Base-by-base conservation (phyloP, 2,113 vertebrate genomes). In the Zosterops hypoxanthus region DNA sequence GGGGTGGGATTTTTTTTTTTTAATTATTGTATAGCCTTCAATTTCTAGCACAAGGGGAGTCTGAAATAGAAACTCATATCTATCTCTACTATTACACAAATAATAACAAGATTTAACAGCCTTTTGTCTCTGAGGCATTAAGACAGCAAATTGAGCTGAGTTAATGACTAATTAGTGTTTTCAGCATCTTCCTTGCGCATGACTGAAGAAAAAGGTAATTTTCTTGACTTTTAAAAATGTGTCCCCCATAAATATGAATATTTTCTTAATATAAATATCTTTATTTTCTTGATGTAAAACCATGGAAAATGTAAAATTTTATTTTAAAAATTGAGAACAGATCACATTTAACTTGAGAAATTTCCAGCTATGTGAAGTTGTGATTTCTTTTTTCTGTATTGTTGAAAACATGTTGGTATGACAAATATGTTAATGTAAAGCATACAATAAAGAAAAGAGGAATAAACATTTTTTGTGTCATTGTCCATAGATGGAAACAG, bases 111-210 rank as follows among this genome's bases (percentile, higher is more conserved):
- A 80, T 57, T 88, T 94, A 87, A 61, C 57, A 88, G 49, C 12
- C 31, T 89, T 94, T 89, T 81, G 33, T 87, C 89, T 96, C 80
- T 78, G 50, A 95, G 77, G 80, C 42, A 89, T 73, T 86, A 80
- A 83, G 53, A 49, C 33, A 91, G 91, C 80, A 93, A 95, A 95
- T 77, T 89, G 80, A 95, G 28, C 49, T 82, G 18, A 0, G 0
- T 94, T 96, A 92, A 92, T 63, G 39, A 95, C 63, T 93, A 94
- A 91, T 90, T 92, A 95, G 66, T 36, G 34, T 80, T 94, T 97
- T 83, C 57, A 64, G 63, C 77, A 82, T 82, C 79, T 88, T 92
- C 49, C 55, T 42, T 83, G 59, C 57, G 41, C 34, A 78, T 36
- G 75, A 94, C 46, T 80, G 66, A 94, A 95, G 59, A 19, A 80